Evolutionary conservation across 2,888 invertebrate genomes (phyloP).

Genomic region (Trissolcus japonicus): DNA sequence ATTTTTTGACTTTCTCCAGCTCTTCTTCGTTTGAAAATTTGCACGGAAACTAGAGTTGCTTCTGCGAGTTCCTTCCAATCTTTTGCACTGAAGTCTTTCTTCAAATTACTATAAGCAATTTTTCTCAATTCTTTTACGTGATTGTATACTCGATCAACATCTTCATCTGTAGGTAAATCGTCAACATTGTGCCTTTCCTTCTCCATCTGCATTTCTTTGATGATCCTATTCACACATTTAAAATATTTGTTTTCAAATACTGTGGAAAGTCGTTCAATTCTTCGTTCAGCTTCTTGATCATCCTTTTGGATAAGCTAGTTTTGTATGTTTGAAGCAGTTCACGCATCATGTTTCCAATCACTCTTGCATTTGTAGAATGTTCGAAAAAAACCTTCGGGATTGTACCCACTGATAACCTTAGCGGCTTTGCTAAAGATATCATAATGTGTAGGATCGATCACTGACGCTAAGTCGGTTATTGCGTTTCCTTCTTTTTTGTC

Average conservation of each 20-base stretch:
- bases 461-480: not conserved
- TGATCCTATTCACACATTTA: constrained; percentile 13
- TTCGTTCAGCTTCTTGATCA: too few relatives aligned
- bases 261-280: too few relatives aligned
- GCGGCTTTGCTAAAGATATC: not conserved
- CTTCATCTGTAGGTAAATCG: constrained; percentile 13
- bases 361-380: constrained; percentile 10
- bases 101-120: not conserved
- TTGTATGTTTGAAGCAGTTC: too few relatives aligned
- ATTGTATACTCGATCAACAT: constrained; percentile 4
- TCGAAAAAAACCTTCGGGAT: constrained; percentile 9
- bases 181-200: constrained; percentile 6
- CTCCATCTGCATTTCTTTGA: constrained; percentile 4
- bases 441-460: constrained; percentile 3
- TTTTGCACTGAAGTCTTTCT: not conserved
- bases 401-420: constrained; percentile 5
- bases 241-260: constrained; percentile 12
- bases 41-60: constrained; percentile 6
- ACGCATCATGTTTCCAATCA: constrained; percentile 17
- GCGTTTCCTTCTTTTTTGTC: too few relatives aligned
- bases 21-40: constrained; percentile 23
- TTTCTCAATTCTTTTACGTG: not conserved
- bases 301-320: too few relatives aligned
- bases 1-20: constrained; percentile 26
- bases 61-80: constrained; percentile 13